Base-by-base conservation (phyloP, 2,113 vertebrate species). In the Herpailurus yagouaroundi region DNA sequence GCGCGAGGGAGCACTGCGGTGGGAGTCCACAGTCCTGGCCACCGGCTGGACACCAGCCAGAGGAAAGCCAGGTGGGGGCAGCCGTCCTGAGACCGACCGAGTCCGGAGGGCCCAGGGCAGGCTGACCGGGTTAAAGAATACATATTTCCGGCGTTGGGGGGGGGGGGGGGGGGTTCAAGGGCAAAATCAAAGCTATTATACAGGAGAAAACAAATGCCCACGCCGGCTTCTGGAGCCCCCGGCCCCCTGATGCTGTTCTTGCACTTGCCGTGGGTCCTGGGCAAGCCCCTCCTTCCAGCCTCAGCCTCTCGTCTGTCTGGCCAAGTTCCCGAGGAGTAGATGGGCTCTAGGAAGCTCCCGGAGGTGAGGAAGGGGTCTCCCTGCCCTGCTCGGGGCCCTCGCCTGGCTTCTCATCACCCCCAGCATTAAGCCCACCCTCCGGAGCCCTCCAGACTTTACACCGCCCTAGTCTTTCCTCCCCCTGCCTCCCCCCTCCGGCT, bases 211-310 rank as follows among this genome's bases (percentile, higher is more conserved):
- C 25, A 16, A 57, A 82, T 73, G 38, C 57, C n/a, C 13, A 25
- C 13, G 10, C 11, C 7, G 7, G 71, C 23, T 74, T 36, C 41
- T 5, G 6, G 38, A 85, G 9, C 33, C 25, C 31, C 60, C 14
- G 1, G 1, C 13, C 29, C 14, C 36, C 63, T 4, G 23, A 12
- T 0, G 18, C 66, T 15, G 23, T 31, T 41, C 57, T 57, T 81
- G 66, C 69, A 15, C 36, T 52, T 74, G 38, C 38, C 4, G 0
- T 8, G 31, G n/a, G 7, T 16, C 74, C 18, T 0, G 0, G 0
- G 80, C 29, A 29, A 23, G 45, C 8, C 21, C 29, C 4, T 6
- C 31, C 27, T 73, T 60, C 18, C 73, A 38, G 90, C n/a, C 89
- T 33, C 81, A 45, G 52, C n/a, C 3, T 41, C 29, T 25, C 41